phyloP scores from a whole-genome alignment of 2,888 invertebrate genomes.

The Monopis laevigella region DNA sequence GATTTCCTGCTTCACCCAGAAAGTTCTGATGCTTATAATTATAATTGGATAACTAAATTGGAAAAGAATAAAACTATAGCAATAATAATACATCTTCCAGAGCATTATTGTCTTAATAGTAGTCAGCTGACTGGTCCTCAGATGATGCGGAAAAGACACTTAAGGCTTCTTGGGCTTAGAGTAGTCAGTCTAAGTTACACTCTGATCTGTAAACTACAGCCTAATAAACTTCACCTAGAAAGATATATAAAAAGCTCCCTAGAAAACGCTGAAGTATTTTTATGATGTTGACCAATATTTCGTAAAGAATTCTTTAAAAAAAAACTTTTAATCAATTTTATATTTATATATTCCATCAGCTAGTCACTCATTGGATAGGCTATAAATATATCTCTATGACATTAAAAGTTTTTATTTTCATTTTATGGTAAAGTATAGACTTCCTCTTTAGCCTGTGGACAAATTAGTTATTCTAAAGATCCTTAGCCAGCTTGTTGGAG shows the following conservation, averaged over 20 bases:
- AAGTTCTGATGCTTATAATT: constrained; percentile 39
- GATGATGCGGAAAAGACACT: constrained; percentile 69
- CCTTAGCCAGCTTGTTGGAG: too few relatives aligned
- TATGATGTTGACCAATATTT: too few relatives aligned
- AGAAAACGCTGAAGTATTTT: constrained; percentile 27
- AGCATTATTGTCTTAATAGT: constrained; percentile 70
- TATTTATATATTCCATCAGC: too few relatives aligned
- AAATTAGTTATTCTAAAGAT: too few relatives aligned
- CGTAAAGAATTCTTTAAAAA: too few relatives aligned
- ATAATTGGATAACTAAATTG: constrained; percentile 51
- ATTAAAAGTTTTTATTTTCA: too few relatives aligned
- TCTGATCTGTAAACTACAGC: constrained; percentile 51
- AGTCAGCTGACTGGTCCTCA: constrained; percentile 69
- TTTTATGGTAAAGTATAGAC: too few relatives aligned
- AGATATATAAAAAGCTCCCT: constrained; percentile 61
- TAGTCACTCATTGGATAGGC: too few relatives aligned
- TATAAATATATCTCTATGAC: too few relatives aligned
- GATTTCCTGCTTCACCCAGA: constrained; percentile 68
- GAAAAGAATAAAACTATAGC: constrained; percentile 59
- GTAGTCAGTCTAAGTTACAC: constrained; percentile 69
- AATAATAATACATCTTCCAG: constrained; percentile 70
- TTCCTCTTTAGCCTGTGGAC: too few relatives aligned
- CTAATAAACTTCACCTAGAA: constrained; percentile 52
- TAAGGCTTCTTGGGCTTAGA: constrained; percentile 70
- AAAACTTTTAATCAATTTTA: too few relatives aligned